phyloP scores from a whole-genome alignment of 2,113 vertebrate genomes.

The Vombatus ursinus region DNA sequence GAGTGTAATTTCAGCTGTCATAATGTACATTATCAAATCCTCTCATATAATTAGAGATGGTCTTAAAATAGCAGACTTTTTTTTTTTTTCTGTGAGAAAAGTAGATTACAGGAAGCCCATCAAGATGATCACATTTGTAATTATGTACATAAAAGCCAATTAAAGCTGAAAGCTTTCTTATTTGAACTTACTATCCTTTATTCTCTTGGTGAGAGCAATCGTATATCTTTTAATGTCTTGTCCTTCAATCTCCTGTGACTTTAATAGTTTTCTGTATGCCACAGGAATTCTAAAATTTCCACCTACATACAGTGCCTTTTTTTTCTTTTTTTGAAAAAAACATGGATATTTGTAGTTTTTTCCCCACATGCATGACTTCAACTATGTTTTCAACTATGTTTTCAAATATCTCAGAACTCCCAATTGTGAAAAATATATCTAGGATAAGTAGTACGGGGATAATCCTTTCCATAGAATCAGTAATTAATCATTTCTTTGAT shows the following conservation, averaged over 20 bases:
- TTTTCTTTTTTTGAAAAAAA: conserved; percentile 2
- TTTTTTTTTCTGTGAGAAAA: background rate
- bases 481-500: background rate
- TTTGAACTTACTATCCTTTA: conserved; percentile 9
- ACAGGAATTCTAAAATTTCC: background rate
- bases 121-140: conserved; percentile 8
- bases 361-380: background rate
- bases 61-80: background rate
- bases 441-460: background rate
- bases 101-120: conserved; percentile 26
- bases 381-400: too few relatives aligned
- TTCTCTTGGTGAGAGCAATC: background rate
- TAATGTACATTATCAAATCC: background rate
- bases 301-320: background rate
- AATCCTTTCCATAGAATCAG: background rate
- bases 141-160: conserved; percentile 40
- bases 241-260: background rate
- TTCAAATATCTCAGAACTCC: background rate
- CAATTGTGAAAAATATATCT: background rate
- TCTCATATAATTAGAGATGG: background rate
- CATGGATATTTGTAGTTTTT: background rate
- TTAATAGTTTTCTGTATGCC: background rate
- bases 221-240: background rate
- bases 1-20: background rate
- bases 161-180: conserved; percentile 34